Conservation (phyloP, 2,888 invertebrate genomes). For the Andrena minutula region DNA sequence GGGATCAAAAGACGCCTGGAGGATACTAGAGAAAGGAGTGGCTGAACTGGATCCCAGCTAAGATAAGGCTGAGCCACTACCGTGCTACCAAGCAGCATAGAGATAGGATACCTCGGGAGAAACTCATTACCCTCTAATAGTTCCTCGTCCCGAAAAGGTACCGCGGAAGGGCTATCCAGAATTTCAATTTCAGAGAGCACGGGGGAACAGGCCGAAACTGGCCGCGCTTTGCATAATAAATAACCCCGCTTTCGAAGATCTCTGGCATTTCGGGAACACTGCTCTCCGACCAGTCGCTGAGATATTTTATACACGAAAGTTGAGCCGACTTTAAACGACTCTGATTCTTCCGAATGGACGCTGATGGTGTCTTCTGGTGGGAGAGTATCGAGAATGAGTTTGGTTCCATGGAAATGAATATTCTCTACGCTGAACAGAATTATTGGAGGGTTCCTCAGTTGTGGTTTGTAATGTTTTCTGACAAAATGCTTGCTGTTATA, state of each 20-base stretch:
- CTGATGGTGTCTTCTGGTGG: not conserved
- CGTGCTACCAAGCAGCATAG: slow-evolving; percentile 74
- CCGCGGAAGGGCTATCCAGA: slow-evolving; percentile 72
- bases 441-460: too few species aligned
- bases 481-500: too few species aligned
- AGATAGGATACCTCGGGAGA: slow-evolving; percentile 73
- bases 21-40: slow-evolving; percentile 77
- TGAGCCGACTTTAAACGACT: not conserved
- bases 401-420: not conserved
- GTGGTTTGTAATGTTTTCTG: too few species aligned
- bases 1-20: slow-evolving; percentile 76
- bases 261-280: slow-evolving; percentile 28
- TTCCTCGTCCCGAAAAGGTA: slow-evolving; percentile 72
- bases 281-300: not conserved
- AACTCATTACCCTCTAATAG: slow-evolving; percentile 82
- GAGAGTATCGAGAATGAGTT: not conserved
- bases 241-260: slow-evolving; percentile 54
- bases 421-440: too few species aligned
- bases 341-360: slow-evolving; percentile 6
- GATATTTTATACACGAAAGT: slow-evolving; percentile 31
- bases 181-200: slow-evolving; percentile 77
- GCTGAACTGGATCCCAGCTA: slow-evolving; percentile 76
- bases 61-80: slow-evolving; percentile 80
- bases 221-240: slow-evolving; percentile 75
- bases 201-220: slow-evolving; percentile 26